Evolutionary conservation across 2,113 vertebrate species (phyloP).

Genomic region (Otocyon megalotis): DNA sequence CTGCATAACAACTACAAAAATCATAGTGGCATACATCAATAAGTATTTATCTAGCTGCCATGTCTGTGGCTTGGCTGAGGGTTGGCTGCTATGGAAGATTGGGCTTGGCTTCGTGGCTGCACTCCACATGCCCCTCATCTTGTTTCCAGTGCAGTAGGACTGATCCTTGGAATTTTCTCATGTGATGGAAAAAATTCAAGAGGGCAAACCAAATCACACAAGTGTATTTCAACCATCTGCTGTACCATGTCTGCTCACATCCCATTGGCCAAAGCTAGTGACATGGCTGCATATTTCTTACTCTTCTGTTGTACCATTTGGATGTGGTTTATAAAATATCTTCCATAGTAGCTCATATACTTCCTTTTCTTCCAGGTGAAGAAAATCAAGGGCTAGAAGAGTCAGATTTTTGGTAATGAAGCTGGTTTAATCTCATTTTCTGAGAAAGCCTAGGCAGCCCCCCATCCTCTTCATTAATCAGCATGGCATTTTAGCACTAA

Average conservation of each 20-base stretch:
- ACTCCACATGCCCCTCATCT: background rate
- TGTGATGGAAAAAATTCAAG: background rate
- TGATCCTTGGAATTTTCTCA: background rate
- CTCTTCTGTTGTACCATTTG: background rate
- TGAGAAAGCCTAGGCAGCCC: background rate
- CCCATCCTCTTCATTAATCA: background rate
- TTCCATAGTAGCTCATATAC: background rate
- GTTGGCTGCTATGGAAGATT: background rate
- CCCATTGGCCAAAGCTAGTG: background rate
- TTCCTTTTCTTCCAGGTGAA: conserved; percentile 11
- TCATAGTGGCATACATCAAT: background rate
- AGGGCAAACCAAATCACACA: background rate
- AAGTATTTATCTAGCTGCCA: background rate
- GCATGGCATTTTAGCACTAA: background rate
- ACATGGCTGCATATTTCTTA: background rate
- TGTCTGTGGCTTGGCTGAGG: background rate
- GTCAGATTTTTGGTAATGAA: background rate
- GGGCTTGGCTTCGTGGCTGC: background rate
- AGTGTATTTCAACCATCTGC: background rate
- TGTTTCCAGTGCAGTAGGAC: background rate
- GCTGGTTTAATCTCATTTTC: background rate
- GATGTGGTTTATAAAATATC: background rate
- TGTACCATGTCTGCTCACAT: background rate
- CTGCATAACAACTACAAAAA: background rate
- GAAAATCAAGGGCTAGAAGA: background rate